Percentiles rank a stretch among this genome's conserved stretches.
Evolutionary conservation across 2,797 vertebrate genomes (phyloP).

Genomic region (Spinus pinus): DNA sequence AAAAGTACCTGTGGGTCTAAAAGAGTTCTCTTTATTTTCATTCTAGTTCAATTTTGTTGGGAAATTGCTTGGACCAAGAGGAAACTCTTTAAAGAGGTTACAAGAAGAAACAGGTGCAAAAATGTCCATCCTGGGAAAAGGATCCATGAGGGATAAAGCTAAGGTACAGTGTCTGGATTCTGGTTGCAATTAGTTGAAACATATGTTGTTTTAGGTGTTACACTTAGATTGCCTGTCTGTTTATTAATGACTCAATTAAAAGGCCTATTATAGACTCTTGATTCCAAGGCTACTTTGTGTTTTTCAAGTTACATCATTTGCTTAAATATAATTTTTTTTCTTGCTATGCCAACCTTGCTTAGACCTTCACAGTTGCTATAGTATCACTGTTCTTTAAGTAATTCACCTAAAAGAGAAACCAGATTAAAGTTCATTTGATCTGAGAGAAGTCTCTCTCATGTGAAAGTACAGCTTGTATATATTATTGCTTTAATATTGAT

Average conservation of each 20-base stretch:
- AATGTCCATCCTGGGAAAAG: conserved; percentile 99
- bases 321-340: not conserved
- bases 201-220: not conserved
- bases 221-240: not conserved
- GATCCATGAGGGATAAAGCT: conserved; percentile 98
- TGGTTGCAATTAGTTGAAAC: not conserved
- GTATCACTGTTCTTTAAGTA: not conserved
- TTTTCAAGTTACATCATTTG: not conserved
- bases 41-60: conserved; percentile 99
- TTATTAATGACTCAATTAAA: not conserved
- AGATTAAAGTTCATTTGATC: not conserved
- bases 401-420: not conserved
- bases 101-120: conserved; percentile 99
- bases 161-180: conserved; percentile 81
- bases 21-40: conserved; percentile 35
- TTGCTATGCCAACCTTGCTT: not conserved
- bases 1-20: not conserved
- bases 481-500: not conserved
- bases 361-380: not conserved
- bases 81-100: conserved; percentile 98
- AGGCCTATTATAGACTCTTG: not conserved
- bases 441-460: not conserved
- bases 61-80: conserved; percentile 97
- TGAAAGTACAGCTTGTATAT: not conserved
- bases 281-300: not conserved